Evolutionary conservation across 2,113 vertebrate genomes (phyloP), one percentile per base, ranked within the genome.

Genomic region (Campylomormyrus tamandua): DNA sequence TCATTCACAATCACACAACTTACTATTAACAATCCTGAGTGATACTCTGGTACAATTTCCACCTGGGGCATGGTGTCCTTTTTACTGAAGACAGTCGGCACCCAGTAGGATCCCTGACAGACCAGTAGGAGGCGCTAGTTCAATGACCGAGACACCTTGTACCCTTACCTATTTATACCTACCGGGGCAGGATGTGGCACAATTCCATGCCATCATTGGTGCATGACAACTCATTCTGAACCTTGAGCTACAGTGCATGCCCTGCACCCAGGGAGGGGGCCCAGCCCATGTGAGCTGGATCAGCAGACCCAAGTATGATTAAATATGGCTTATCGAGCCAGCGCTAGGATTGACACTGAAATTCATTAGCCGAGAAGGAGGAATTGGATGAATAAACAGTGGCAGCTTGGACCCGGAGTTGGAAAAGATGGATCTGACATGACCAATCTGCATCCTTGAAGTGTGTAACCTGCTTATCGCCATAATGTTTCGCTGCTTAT

Each of bases 401-500:
- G 86, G 88, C 90, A 90, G 85, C 66, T 58, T 39, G 5, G 62
- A 77, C 85, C 70, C 49, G 19, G 58, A 42, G 66, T 87, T 35
- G 17, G 31, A 45, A 48, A 46, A 58, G 53, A 88, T 83, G 84
- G 87, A 90, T 84, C 90, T 90, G 90, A 70, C 90, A 88, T 56
- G 84, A 85, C 53, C 85, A 85, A 66, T 89, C 70, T 83, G 45
- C 87, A 85, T 90, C 89, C 66, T 53, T 48, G 39, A 88, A 90
- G 86, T 84, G 45, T 70, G 52, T 89, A 89, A 90, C 84, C 62
- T 91, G 87, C 66, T 89, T 87, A 85, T 53, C 88, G 35, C 46
- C 83, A 39, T 91, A 91, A 91, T 91, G 77, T 89, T 89, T 90
- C 83, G 80, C 83, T 90, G 85, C 42, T 84, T 83, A 89, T 66